Percentiles rank a stretch among this genome's conserved stretches.
phyloP scores from a whole-genome alignment of 2,113 vertebrate genomes.

The Tichodroma muraria region DNA sequence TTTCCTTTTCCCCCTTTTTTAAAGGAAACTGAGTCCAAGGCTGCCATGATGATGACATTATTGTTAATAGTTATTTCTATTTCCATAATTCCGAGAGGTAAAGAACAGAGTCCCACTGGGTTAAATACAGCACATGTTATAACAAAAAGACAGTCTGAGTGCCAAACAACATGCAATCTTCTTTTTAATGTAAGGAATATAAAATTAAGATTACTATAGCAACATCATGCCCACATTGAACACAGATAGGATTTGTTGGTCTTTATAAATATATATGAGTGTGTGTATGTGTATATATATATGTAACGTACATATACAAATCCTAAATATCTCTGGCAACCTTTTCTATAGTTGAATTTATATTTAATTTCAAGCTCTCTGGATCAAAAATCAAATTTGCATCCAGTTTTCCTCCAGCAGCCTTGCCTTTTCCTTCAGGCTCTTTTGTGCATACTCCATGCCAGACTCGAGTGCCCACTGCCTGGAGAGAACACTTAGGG shows the following conservation, averaged over 20 bases:
- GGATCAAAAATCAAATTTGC: neutral
- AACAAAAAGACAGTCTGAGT: slow-evolving; percentile 10
- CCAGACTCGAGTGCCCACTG: neutral
- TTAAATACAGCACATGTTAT: neutral
- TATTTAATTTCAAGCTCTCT: neutral
- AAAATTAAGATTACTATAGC: slow-evolving; percentile 54
- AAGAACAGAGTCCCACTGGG: neutral
- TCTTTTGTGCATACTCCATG: neutral
- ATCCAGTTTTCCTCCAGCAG: neutral
- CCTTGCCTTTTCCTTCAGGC: neutral
- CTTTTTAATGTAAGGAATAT: neutral
- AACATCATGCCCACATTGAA: neutral
- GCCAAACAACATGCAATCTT: slow-evolving; percentile 16
- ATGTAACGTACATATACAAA: neutral
- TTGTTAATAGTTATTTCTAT: slow-evolving; percentile 3
- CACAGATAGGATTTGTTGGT: neutral
- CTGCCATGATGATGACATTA: neutral
- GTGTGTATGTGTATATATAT: neutral
- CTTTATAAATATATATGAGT: neutral
- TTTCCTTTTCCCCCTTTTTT: neutral
- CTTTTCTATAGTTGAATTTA: neutral
- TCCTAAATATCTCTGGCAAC: neutral
- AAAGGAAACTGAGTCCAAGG: neutral
- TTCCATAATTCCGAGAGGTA: neutral
- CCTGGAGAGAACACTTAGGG: rapidly evolving